Evolutionary conservation across 2,797 vertebrate genomes (phyloP).

Genomic region (Lithobates sylvaticus): DNA sequence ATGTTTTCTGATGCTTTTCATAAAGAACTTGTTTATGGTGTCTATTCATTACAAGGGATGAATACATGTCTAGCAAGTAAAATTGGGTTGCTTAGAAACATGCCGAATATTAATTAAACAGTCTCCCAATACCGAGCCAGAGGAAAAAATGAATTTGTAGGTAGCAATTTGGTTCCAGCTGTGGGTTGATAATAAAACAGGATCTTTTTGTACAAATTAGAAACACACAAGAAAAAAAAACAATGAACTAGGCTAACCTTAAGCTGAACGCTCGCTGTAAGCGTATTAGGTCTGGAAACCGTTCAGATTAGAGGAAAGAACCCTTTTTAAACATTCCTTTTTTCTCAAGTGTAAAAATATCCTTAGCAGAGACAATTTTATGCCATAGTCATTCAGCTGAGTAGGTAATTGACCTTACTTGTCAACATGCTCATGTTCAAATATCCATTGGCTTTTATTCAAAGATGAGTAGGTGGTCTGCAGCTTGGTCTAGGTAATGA

Average conservation of each 20-base stretch:
- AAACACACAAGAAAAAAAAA: neutral
- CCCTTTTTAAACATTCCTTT: neutral
- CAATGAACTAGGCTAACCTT: neutral
- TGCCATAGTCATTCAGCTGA: neutral
- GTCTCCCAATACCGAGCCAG: constrained; percentile 39
- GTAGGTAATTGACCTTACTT: neutral
- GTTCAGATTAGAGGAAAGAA: neutral
- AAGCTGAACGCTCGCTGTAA: neutral
- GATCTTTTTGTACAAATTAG: constrained; percentile 17
- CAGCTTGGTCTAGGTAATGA: no score
- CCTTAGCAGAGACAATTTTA: neutral
- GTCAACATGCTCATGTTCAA: neutral
- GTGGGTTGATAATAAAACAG: constrained; percentile 49
- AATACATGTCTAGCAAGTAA: constrained; percentile 53
- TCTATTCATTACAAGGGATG: constrained; percentile 50
- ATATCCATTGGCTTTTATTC: neutral
- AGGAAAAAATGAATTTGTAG: constrained; percentile 57
- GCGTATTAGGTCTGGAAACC: neutral
- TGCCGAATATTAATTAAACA: constrained; percentile 59
- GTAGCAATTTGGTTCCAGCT: constrained; percentile 60
- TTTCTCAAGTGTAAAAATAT: neutral
- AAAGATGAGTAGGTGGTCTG: neutral
- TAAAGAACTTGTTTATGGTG: constrained; percentile 47
- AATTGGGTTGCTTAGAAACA: constrained; percentile 61
- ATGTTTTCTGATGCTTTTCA: constrained; percentile 36